A percentile compares a stretch with the other conserved stretches of the same genome.
Evolutionary conservation across 1,140 invertebrate genomes (phyloP).

Genomic region (Achatina immaculata): DNA sequence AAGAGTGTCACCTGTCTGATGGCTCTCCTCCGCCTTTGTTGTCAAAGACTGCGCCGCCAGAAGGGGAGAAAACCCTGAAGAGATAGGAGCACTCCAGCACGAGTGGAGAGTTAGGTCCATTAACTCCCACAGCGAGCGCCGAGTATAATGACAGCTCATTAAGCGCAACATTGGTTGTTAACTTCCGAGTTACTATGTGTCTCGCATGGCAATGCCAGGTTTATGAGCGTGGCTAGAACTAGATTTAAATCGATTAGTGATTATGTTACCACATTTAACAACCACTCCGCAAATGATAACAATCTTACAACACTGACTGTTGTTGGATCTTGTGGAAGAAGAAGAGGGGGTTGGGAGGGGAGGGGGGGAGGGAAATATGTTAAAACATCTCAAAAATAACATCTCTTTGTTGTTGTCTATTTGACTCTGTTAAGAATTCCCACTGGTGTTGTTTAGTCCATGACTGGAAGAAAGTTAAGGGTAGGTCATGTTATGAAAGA

Average conservation of each 20-base stretch:
- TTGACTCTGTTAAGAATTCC: neutral
- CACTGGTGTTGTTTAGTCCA: too few species aligned
- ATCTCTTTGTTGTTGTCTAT: neutral
- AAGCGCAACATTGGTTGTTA: constrained; percentile 7
- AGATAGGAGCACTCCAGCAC: too few species aligned
- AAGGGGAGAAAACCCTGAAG: too few species aligned
- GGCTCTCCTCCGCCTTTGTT: neutral
- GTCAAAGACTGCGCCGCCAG: neutral
- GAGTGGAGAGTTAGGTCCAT: neutral
- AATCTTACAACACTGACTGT: neutral
- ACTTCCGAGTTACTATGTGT: neutral
- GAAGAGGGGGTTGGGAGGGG: too few species aligned
- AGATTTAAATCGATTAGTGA: neutral
- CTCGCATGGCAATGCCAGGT: neutral
- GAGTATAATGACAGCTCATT: constrained; percentile 12
- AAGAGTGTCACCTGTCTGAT: neutral
- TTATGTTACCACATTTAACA: neutral
- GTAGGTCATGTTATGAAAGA: too few species aligned
- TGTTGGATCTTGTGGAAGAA: too few species aligned
- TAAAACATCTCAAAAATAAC: neutral
- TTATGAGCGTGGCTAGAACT: neutral
- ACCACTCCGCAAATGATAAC: neutral
- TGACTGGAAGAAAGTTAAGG: too few species aligned
- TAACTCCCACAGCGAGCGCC: neutral
- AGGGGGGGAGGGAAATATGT: neutral